phyloP scores from a whole-genome alignment of 2,113 vertebrate genomes.

The Solenodon paradoxus region DNA sequence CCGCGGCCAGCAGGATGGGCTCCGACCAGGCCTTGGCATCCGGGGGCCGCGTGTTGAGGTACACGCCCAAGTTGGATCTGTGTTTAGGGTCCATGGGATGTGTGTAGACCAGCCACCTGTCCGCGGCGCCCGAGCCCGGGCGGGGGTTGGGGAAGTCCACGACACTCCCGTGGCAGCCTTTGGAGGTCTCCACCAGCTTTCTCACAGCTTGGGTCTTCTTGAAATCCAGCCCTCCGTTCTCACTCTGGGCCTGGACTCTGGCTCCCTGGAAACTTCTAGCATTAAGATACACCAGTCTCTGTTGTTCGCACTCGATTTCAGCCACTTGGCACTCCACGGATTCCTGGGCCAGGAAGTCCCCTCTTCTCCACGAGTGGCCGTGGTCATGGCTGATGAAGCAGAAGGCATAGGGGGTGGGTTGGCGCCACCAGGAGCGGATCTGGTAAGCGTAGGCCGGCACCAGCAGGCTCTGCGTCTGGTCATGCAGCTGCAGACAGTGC shows the following conservation, averaged over 20 bases:
- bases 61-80: conserved; percentile 87
- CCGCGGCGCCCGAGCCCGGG: accelerated
- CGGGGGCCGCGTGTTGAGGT: conserved; percentile 87
- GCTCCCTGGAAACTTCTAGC: conserved; percentile 81
- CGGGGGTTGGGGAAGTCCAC: conserved; percentile 84
- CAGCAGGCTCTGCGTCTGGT: conserved; percentile 80
- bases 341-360: conserved; percentile 72
- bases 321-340: conserved; percentile 90
- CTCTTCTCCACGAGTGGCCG: conserved; percentile 84
- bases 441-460: conserved; percentile 91
- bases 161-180: conserved; percentile 93
- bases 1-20: conserved; percentile 85
- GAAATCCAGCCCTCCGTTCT: conserved; percentile 83
- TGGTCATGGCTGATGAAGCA: conserved; percentile 89
- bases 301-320: conserved; percentile 78
- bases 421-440: not conserved
- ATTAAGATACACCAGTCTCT: conserved; percentile 88
- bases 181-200: conserved; percentile 83
- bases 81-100: conserved; percentile 85
- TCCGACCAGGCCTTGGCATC: conserved; percentile 82
- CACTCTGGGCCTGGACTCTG: conserved; percentile 89
- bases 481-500: conserved; percentile 88
- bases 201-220: conserved; percentile 75
- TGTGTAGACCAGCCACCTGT: conserved; percentile 88
- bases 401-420: conserved; percentile 82